Evolutionary conservation across 2,113 vertebrate species (phyloP).

Genomic region (Oenanthe melanoleuca): DNA sequence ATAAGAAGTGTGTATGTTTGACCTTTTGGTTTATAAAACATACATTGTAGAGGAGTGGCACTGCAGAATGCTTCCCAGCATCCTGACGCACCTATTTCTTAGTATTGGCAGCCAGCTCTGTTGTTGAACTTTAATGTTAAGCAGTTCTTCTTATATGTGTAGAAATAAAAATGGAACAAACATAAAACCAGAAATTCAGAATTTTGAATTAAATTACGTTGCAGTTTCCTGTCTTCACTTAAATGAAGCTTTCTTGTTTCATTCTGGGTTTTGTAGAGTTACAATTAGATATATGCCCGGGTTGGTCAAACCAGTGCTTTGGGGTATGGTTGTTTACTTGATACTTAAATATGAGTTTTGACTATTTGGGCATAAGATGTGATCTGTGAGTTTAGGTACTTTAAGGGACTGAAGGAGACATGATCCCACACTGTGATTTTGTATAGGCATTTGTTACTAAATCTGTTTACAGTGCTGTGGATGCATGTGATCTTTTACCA

Average conservation of each 20-base stretch:
- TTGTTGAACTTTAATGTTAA: neutral
- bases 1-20: neutral
- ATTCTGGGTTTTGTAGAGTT: neutral
- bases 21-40: neutral
- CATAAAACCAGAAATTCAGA: neutral
- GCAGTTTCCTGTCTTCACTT: neutral
- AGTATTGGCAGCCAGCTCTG: neutral
- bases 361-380: neutral
- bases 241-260: neutral
- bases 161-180: neutral
- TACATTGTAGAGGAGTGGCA: neutral
- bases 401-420: neutral
- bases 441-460: neutral
- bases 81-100: neutral
- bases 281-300: neutral
- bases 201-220: neutral
- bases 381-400: neutral
- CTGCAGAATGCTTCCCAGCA: neutral
- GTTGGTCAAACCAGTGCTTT: neutral
- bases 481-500: neutral
- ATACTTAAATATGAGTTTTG: neutral
- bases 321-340: neutral
- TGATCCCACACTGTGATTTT: neutral
- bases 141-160: neutral
- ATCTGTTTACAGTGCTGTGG: neutral